Base-by-base conservation (phyloP, 2,113 vertebrate genomes). In the Dascyllus trimaculatus region DNA sequence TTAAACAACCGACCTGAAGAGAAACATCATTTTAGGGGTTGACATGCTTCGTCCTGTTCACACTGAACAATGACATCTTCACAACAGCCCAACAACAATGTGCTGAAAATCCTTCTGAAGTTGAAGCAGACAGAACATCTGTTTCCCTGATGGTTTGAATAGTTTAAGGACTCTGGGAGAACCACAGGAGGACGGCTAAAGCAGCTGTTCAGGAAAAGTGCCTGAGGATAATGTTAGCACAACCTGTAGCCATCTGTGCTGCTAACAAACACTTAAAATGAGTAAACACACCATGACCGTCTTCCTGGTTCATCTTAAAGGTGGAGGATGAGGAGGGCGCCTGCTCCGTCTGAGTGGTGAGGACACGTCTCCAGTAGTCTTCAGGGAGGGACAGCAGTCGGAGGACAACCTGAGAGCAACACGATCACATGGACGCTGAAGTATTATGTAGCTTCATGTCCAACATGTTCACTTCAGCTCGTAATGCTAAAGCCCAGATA, bases 281-380 rank as follows among this genome's bases (percentile, higher is more conserved):
- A 15, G 40, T 6, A 43, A 29, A 62, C 74, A 3, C 61, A 94
- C 94, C 85, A 9, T 71, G 69, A 61, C 86, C 80, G 4, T 76
- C 66, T 0, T 77, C 54, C 21, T 73, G 68, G 57, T 57, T 54
- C 43, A 67, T 70, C n/a, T 78, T 67, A 6, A 52, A 72, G 40
- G 56, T 74, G 11, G 80, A 76, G 51, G 90, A 84, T 0, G 80
- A 38, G 5, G 72, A n/a, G 1, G 49, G 25, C 15, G 70, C 45
- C 4, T 73, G 84, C 17, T 80, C 81, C 1, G 46, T 65, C 7
- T 84, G 87, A 32, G 54, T 35, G 2, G 62, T 17, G 0, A 95
- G 81, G 29, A 95, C 18, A 5, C 74, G 64, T 46, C 63, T 93
- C 97, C 96, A 98, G 86, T 95, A 96, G 11, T 83, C 89, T 0